Evolutionary conservation across 1,140 invertebrate genomes (phyloP), one percentile per base, ranked within the genome.

Genomic region (Aphaenogaster ashmeadi): DNA sequence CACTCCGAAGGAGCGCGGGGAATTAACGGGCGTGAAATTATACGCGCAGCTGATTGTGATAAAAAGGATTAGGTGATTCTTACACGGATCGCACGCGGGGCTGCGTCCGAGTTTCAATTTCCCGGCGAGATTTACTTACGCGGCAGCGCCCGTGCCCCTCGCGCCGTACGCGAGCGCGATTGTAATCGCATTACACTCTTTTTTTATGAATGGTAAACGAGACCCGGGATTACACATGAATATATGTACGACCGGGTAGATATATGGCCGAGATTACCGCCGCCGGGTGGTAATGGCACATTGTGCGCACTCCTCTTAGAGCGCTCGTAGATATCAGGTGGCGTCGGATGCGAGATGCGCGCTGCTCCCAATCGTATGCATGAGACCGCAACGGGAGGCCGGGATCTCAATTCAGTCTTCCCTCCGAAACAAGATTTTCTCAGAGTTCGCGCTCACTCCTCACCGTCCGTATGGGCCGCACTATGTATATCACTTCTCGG

Each of bases 371-470:
- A 80, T 80, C 18, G 15, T 75, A 87, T 85, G 79, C 79, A 80
- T 85, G 71, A 64, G 64, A 74, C 36, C 86, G 50, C 79, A 11
- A 80, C 90, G 66, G 89, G 85, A 75, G 87, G 83, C 74, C 90
- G 62, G 15, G 44, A 36, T 75, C 58, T 71, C 58, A 64, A 87
- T 89, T 89, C 50, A 52, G 36, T 78, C 58, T 90, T 83, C 58
- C 21, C 41, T 60, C 66, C 87, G 78, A 90, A 92, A 60, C 54
- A 50, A 50, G 64, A 56, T 56, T 9, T 27, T 1, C 41, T 6
- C 52, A 69, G 66, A 69, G 88, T 90, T 52, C 72, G 56, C 64
- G 58, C n/a, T 72, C 15, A 11, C 58, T 60, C 33, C 18, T 60
- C 21, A 27, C 33, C 18, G 69, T 9, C 18, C 69, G 69, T 33